These are phyloP conservation scores for Homarus americanus DNA, from an alignment of 1,140 invertebrate genomes.

Conservation along the genomic window DNA sequence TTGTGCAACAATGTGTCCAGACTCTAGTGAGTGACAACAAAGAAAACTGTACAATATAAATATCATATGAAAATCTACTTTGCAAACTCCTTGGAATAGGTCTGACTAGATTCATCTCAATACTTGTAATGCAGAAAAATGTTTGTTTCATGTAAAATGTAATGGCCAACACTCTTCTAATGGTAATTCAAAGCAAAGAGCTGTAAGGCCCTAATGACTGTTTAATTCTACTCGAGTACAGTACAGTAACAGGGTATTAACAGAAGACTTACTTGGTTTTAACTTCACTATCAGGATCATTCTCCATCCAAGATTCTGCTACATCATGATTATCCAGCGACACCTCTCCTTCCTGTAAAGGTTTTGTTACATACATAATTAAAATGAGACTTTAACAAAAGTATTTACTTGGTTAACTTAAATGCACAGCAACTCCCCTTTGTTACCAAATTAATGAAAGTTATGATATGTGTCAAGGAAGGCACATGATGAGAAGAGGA, in stretches of 20 bases:
- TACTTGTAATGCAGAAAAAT: not conserved
- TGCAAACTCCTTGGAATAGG: not conserved
- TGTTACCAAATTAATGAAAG: too few relatives aligned
- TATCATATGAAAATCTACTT: too few relatives aligned
- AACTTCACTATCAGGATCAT: constrained; percentile 76
- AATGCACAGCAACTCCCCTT: too few relatives aligned
- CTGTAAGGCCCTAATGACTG: not conserved
- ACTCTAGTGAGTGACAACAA: not conserved
- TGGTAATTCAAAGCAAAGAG: not conserved
- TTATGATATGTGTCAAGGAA: too few relatives aligned
- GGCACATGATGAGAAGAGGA: too few relatives aligned
- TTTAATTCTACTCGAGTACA: too few relatives aligned
- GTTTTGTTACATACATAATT: too few relatives aligned
- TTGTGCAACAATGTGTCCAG: not conserved
- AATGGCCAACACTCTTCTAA: not conserved
- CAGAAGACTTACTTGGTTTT: constrained; percentile 77
- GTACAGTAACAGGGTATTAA: too few relatives aligned
- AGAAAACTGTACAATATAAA: not conserved
- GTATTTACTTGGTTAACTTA: too few relatives aligned
- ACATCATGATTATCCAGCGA: constrained; percentile 78
- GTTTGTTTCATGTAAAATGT: not conserved
- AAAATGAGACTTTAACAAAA: too few relatives aligned
- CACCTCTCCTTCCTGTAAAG: constrained; percentile 76
- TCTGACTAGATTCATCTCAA: not conserved
- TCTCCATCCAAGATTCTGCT: constrained; percentile 77